Conservation (phyloP, 2,113 vertebrate genomes). For the Hemicordylus capensis region DNA sequence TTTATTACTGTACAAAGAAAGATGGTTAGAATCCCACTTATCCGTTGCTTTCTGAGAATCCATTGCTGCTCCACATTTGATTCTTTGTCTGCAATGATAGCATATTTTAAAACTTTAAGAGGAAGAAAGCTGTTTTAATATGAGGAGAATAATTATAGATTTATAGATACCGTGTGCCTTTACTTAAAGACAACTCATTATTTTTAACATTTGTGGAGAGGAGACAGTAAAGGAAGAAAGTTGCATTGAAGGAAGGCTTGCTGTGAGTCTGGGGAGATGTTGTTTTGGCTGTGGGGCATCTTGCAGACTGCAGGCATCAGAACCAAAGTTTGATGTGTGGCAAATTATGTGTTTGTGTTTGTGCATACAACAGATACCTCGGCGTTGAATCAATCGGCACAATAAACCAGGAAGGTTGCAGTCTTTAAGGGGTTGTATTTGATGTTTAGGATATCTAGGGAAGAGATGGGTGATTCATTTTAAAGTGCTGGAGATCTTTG, state of each 20-base stretch:
- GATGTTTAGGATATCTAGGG: neutral
- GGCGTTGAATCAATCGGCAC: accelerated
- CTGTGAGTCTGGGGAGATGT: neutral
- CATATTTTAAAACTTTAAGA: conserved; percentile 22
- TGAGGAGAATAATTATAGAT: conserved; percentile 6
- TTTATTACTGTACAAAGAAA: conserved; percentile 44
- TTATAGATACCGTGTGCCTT: neutral
- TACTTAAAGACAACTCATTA: conserved; percentile 34
- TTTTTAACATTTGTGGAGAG: conserved; percentile 35
- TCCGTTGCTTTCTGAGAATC: conserved; percentile 19
- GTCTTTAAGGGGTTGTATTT: too few species aligned
- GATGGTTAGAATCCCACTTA: neutral
- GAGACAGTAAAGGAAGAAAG: neutral
- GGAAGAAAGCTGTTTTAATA: neutral
- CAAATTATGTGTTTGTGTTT: neutral
- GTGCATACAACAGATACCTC: neutral
- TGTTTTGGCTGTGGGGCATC: neutral
- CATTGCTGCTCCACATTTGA: neutral
- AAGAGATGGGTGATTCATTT: neutral
- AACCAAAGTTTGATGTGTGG: conserved; percentile 5
- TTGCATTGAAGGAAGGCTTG: neutral
- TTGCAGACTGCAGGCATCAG: conserved; percentile 20
- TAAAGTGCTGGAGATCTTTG: neutral
- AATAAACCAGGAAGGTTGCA: neutral
- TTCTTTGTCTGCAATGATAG: conserved; percentile 20